Percentiles rank a stretch among this genome's conserved stretches.
phyloP scores from a whole-genome alignment of 2,113 vertebrate species.

The Cebidichthys violaceus region DNA sequence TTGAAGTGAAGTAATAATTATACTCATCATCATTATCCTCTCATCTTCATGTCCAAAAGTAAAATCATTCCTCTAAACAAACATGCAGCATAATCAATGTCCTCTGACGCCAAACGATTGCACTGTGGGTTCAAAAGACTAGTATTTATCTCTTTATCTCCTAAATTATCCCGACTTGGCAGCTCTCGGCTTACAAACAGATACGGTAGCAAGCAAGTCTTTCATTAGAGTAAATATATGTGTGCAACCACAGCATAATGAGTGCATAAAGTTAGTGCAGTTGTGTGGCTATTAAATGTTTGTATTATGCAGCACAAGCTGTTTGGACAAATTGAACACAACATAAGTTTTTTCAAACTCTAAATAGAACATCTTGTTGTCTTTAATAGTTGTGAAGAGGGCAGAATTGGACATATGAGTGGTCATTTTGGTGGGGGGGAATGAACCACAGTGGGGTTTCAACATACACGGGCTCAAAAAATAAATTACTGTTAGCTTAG shows the following conservation, averaged over 20 bases:
- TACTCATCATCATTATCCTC: neutral
- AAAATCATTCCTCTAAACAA: conserved; percentile 14
- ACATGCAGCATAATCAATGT: conserved; percentile 5
- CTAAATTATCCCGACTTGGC: conserved; percentile 17
- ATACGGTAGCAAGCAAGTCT: conserved; percentile 31
- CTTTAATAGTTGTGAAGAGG: neutral
- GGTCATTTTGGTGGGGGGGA: neutral
- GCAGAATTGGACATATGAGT: neutral
- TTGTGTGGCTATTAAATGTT: neutral
- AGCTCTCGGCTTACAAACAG: conserved; percentile 39
- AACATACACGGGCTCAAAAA: neutral
- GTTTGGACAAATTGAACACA: neutral
- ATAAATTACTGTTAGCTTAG: neutral
- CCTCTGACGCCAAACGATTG: conserved; percentile 13
- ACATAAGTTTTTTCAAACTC: neutral
- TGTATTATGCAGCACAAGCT: neutral
- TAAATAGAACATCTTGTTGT: neutral
- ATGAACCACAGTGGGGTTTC: neutral
- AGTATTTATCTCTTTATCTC: conserved; percentile 37
- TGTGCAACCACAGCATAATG: conserved; percentile 28
- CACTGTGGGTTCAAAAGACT: conserved; percentile 13
- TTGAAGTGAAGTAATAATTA: neutral
- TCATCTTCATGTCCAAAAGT: neutral
- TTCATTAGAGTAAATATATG: conserved; percentile 44
- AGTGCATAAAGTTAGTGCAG: conserved; percentile 7